Evolutionary conservation across 2,113 vertebrate species (phyloP).

Genomic region (Plecturocebus donacophilus): DNA sequence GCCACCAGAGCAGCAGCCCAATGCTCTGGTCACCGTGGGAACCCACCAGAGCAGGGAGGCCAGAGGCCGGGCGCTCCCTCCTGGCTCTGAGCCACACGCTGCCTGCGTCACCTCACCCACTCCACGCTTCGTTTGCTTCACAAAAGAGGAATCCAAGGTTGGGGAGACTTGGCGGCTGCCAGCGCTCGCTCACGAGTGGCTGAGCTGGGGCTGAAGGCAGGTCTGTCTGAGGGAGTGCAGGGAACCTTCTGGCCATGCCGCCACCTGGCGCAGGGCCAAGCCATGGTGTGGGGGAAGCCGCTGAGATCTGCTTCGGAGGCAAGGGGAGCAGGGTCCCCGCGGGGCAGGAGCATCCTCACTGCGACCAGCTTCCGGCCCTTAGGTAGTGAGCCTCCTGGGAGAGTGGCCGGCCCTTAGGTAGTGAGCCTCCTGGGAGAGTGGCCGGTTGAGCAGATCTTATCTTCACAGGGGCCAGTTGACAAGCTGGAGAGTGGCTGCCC

Average conservation of each 20-base stretch:
- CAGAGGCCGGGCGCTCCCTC: not conserved
- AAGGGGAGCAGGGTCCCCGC: not conserved
- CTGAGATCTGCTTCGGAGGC: not conserved
- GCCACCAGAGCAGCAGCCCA: not conserved
- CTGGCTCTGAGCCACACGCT: not conserved
- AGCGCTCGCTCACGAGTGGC: rapidly evolving
- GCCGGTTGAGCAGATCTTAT: not conserved
- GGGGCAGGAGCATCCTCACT: not conserved
- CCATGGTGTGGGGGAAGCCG: too few species aligned
- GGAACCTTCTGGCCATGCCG: rapidly evolving
- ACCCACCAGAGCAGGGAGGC: not conserved
- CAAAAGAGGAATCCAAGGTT: not conserved
- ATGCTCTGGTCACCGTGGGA: rapidly evolving
- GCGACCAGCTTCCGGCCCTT: not conserved
- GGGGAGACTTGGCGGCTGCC: not conserved
- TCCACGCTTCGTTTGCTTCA: rapidly evolving
- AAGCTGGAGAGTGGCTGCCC: rapidly evolving
- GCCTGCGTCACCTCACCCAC: rapidly evolving
- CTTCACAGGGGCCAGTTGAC: not conserved
- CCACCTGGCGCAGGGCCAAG: rapidly evolving
- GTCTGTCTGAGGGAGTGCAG: rapidly evolving
- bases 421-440: not conserved
- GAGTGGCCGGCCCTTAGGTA: not conserved
- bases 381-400: not conserved
- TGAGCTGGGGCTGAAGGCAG: not conserved